Evolutionary conservation across 1,140 invertebrate genomes (phyloP), one percentile per base, ranked within the genome.

Genomic region (Acromyrmex heyeri): DNA sequence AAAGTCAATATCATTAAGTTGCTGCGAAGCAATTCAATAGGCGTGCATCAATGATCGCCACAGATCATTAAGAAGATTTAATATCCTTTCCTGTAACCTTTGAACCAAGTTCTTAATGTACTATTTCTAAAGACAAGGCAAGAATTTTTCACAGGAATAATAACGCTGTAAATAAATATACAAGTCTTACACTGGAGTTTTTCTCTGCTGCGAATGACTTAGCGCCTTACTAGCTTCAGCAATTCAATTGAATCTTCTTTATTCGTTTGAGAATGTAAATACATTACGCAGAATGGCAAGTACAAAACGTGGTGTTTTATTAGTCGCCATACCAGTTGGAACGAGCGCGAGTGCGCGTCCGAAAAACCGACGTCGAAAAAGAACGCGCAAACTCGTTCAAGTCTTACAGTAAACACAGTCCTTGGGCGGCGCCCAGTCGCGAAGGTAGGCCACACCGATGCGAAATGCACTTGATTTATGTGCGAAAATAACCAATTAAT

Each of bases 401-500:
- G 78, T 89, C 87, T 79, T 57, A 48, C 69, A 21, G 55, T 67
- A 50, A 53, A 24, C 24, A 34, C 61, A 78, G 89, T 91, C 91
- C 91, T 92, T 92, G 91, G 87, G 82, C 86, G 64, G 78, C 82
- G 86, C 88, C 90, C 87, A 73, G 34, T 34, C 76, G 70, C 82
- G 88, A 91, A 92, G 91, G 91, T 83, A 90, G 88, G 85, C 88
- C 85, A 75, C 78, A 34, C 69, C 57, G 73, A 62, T 61, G 78
- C 62, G 88, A 90, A 90, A 87, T 76, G 62, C 44, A 59, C 73
- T 85, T 90, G 89, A 88, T 91, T 92, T 92, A 91, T 89, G 90
- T 91, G 91, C 81, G 87, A 92, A 91, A 91, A 92, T 91, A 75
- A 86, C 90, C 92, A 92, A 92, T 92, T 92, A 92, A 91, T 88